phyloP scores from a whole-genome alignment of 2,797 vertebrate genomes.

The Thripadectes ignobilis region DNA sequence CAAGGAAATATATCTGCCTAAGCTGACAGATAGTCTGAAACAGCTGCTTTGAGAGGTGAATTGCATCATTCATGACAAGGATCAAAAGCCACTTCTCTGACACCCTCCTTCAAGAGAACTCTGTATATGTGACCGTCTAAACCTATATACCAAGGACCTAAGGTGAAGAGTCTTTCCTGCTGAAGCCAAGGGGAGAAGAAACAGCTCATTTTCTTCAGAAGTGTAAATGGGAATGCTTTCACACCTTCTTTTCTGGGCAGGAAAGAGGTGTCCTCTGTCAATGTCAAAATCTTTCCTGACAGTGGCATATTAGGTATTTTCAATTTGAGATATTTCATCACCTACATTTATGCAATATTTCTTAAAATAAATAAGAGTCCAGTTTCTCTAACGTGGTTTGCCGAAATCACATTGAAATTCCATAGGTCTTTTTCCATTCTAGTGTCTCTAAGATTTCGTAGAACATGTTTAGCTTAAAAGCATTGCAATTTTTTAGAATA shows the following conservation, averaged over 20 bases:
- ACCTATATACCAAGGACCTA: neutral
- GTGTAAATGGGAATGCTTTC: neutral
- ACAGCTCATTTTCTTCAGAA: neutral
- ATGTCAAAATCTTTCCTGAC: neutral
- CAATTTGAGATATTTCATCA: neutral
- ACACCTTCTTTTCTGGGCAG: neutral
- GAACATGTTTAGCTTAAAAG: constrained; percentile 5
- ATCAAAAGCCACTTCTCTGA: neutral
- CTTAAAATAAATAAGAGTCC: neutral
- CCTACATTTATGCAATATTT: neutral
- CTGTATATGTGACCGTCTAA: neutral
- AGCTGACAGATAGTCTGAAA: neutral
- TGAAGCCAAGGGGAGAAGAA: neutral
- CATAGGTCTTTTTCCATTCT: neutral
- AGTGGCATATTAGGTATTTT: neutral
- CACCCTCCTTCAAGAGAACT: accelerated
- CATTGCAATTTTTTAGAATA: neutral
- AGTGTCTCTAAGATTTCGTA: neutral
- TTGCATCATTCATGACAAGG: neutral
- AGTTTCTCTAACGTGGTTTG: neutral
- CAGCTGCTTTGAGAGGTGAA: neutral
- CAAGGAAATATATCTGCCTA: neutral
- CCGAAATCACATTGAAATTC: constrained; percentile 11
- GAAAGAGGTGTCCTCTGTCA: neutral
- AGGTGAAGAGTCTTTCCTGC: neutral